Conservation (phyloP, 1,140 invertebrate species). For the Mercenaria mercenaria region DNA sequence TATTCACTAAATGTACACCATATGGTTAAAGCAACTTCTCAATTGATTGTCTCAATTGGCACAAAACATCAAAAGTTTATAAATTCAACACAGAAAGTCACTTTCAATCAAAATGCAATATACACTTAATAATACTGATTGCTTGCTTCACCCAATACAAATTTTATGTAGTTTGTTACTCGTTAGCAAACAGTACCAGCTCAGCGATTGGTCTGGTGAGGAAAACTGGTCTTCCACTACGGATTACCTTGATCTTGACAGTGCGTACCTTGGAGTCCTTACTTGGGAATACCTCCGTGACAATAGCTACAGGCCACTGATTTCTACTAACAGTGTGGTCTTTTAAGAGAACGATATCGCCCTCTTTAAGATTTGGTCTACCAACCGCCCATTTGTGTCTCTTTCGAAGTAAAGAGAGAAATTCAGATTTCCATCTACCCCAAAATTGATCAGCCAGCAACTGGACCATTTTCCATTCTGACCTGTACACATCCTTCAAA, state of each 20-base stretch:
- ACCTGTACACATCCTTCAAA: constrained; percentile 37
- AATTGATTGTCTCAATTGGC: too few relatives aligned
- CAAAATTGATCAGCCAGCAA: constrained; percentile 47
- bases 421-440: constrained; percentile 35
- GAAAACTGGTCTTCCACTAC: background rate
- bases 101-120: too few relatives aligned
- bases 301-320: background rate
- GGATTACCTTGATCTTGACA: background rate
- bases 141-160: too few relatives aligned
- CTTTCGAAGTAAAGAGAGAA: background rate
- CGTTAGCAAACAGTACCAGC: background rate
- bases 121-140: too few relatives aligned
- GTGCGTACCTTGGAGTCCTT: background rate
- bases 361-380: constrained; percentile 23
- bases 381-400: constrained; percentile 21
- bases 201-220: constrained; percentile 31
- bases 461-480: constrained; percentile 58
- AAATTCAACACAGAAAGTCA: too few relatives aligned
- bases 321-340: background rate
- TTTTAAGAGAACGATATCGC: constrained; percentile 40
- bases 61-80: too few relatives aligned
- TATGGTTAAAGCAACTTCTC: too few relatives aligned
- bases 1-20: too few relatives aligned
- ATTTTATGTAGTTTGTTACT: background rate
- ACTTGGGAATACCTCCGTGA: background rate